Evolutionary conservation across 2,113 vertebrate genomes (phyloP).

Genomic region (Channa argus): DNA sequence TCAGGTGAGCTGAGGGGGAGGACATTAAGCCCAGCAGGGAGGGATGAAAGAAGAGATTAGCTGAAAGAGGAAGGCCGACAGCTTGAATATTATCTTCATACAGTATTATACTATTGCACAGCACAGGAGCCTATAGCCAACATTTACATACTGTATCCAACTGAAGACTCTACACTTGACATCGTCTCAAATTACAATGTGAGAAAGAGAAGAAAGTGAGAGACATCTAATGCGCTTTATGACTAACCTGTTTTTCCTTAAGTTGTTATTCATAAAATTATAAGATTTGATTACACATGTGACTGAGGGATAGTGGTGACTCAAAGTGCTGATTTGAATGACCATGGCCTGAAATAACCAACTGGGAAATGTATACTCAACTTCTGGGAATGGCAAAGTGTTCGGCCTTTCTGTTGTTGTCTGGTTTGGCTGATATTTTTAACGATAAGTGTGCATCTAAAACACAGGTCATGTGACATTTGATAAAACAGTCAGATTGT

Average conservation of each 20-base stretch:
- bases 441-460: no score
- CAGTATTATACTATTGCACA: neutral
- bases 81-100: conserved; percentile 50
- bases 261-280: neutral
- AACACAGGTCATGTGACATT: no score
- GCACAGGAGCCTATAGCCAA: conserved; percentile 17
- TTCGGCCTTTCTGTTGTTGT: no score
- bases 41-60: conserved; percentile 69
- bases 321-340: conserved; percentile 19
- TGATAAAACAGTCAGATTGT: no score
- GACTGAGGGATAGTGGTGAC: conserved; percentile 17
- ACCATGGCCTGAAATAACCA: conserved; percentile 5
- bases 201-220: neutral
- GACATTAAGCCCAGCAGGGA: conserved; percentile 69
- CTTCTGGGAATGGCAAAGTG: no score
- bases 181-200: neutral
- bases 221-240: neutral
- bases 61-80: conserved; percentile 61
- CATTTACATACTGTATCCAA: neutral
- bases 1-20: conserved; percentile 63
- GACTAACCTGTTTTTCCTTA: conserved; percentile 14
- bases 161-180: neutral
- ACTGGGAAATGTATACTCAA: neutral
- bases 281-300: conserved; percentile 13
- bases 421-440: no score